Percentiles rank a stretch among this genome's conserved stretches.
These are phyloP conservation scores for Halictus quadricinctus DNA, from an alignment of 2,888 invertebrate species.

Conservation along the genomic window DNA sequence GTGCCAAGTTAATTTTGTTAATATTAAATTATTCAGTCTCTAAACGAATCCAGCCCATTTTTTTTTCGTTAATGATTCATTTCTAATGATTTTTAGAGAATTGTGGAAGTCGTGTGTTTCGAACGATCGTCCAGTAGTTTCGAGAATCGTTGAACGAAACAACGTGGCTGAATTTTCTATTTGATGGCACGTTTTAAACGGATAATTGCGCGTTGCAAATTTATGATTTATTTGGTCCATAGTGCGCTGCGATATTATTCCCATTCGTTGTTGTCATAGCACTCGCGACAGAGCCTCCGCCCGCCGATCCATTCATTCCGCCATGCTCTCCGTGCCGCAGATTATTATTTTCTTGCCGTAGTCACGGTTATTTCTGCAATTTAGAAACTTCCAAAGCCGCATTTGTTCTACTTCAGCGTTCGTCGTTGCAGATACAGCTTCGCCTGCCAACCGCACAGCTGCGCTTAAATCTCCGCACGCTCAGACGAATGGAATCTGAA, in stretches of 20 bases:
- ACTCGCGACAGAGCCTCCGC: background rate
- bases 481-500: slow-evolving; percentile 36
- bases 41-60: background rate
- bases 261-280: slow-evolving; percentile 1
- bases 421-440: background rate
- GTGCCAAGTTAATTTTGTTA: background rate
- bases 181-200: background rate
- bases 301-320: background rate
- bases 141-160: background rate
- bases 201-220: background rate
- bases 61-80: background rate
- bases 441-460: slow-evolving; percentile 17
- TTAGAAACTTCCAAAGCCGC: slow-evolving; percentile 10
- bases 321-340: background rate
- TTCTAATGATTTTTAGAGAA: background rate
- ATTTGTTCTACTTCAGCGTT: slow-evolving; percentile 23
- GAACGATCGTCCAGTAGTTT: background rate
- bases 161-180: background rate
- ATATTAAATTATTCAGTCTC: background rate
- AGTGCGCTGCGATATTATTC: background rate
- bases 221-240: background rate
- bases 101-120: background rate
- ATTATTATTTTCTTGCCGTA: slow-evolving; percentile 35
- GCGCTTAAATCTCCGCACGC: slow-evolving; percentile 35
- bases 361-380: slow-evolving; percentile 20